Base-by-base conservation (phyloP, 1,140 invertebrate species). In the Scaptomyza graminum region DNA sequence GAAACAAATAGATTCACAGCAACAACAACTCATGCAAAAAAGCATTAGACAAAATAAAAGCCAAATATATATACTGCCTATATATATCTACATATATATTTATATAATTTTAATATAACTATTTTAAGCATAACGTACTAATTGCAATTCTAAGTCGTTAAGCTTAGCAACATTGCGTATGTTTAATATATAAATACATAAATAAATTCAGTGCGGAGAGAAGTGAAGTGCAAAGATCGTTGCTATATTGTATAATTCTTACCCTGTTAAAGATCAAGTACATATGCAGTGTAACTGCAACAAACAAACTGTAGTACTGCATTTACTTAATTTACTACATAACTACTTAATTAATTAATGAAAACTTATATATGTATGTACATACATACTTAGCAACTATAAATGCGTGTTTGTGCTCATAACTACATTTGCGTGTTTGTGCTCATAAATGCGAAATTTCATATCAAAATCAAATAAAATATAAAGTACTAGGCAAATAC, bases 11-110 rank as follows among this genome's bases (percentile, higher is more conserved):
- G 18, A 22, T 22, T 22, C 18, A 22, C 18, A 57, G 62, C 43
- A 57, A 55, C 28, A 76, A 61, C 64, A 70, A 73, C 50, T 76
- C 51, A 65, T 2, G 37, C 37, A 39, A 12, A 39, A 22, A 72
- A 61, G 79, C 72, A 83, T 83, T 83, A 83, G 79, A 72, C 41
- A 64, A 83, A 83, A 79, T 83, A 69, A 73, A 85, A 84, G 77
- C 62, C 66, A 69, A 82, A 78, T 75, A 78, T 55, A 63, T 18
- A 65, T 69, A 74, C 28, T 61, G 79, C 57, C 18, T 41, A 73
- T 55, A 63, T 47, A 69, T 54, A 47, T 62, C 69, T 49, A 75
- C 39, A 67, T 56, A 66, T 62, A 51, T 65, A 50, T 63, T 72
- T 64, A 46, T 66, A 65, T 61, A 61, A 71, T 56, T 60, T 25